phyloP scores from a whole-genome alignment of 1,140 invertebrate genomes.

The Meloidogyne floridensis region DNA sequence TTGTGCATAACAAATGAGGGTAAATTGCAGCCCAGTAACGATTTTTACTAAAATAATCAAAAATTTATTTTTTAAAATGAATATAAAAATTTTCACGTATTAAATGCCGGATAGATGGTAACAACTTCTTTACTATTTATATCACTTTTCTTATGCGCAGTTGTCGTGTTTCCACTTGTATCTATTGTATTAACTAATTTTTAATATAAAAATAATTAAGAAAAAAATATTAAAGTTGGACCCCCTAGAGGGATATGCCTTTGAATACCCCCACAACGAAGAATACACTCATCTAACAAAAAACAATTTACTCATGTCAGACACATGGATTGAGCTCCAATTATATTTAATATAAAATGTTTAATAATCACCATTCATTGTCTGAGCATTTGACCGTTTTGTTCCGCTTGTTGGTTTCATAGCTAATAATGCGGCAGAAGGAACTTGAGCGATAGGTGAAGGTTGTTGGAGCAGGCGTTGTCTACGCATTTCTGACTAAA shows the following conservation, averaged over 20 bases:
- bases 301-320: no score
- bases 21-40: constrained; percentile 64
- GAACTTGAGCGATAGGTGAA: constrained; percentile 55
- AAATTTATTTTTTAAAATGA: constrained; percentile 28
- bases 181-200: constrained; percentile 39
- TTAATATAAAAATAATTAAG: constrained; percentile 22
- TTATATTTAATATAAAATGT: no score
- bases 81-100: constrained; percentile 30
- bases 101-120: constrained; percentile 64
- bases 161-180: constrained; percentile 47
- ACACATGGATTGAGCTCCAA: no score
- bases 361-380: constrained; percentile 28
- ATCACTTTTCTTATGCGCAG: constrained; percentile 65
- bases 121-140: constrained; percentile 65
- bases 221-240: no score
- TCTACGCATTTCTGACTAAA: constrained; percentile 60
- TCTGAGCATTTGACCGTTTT: constrained; percentile 50
- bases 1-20: constrained; percentile 63
- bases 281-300: no score
- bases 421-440: constrained; percentile 55
- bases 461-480: constrained; percentile 64
- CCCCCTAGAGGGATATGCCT: no score
- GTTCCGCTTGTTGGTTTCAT: constrained; percentile 56
- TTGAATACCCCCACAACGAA: no score
- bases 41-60: constrained; percentile 42